Base-by-base conservation (phyloP, 1,140 invertebrate genomes). In the Cotesia glomerata region DNA sequence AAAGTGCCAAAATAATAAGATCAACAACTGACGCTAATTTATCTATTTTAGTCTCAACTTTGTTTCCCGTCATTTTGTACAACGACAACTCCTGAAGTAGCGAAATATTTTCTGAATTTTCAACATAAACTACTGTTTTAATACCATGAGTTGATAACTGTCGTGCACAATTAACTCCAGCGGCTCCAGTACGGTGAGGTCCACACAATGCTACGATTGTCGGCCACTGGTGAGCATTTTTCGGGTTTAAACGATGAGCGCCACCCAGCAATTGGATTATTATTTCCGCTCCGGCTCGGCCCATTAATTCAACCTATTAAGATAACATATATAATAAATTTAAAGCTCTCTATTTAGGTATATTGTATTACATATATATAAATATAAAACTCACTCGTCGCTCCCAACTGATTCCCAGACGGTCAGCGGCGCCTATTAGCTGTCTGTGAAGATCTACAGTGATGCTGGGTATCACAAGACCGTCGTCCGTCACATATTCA, bases 121-220 rank as follows among this genome's bases (percentile, higher is more conserved):
- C 90, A n/a, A 92, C 84, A 74, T 91, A 92, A 0, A 95, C 89
- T 26, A 92, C 84, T 0, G 93, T 93, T 69, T 91, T 90, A 0
- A 95, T 91, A 34, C 94, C 94, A 80, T 97, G 95, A 79, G 93
- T 92, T 16, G 93, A 91, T 58, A 97, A 88, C 79, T 96, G 93
- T 16, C 95, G 89, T 68, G 94, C 94, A 74, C 93, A 91, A 61
- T 93, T 90, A 7, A 93, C 91, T 67, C 93, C 93, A 51, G 92
- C 90, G 18, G 93, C 94, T 74, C 94, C 94, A 56, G 88, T 84
- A 79, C 89, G 83, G 78, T 93, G 90, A 3, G 90, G 87, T 3
- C 92, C 94, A 84, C 93, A 94, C 3, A 96, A 83, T 3, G 94
- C 89, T 18, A 93, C 91, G 16, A 95, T 93, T 11, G 90, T 91